phyloP scores from a whole-genome alignment of 2,888 invertebrate species.

The Heliconius aoede region DNA sequence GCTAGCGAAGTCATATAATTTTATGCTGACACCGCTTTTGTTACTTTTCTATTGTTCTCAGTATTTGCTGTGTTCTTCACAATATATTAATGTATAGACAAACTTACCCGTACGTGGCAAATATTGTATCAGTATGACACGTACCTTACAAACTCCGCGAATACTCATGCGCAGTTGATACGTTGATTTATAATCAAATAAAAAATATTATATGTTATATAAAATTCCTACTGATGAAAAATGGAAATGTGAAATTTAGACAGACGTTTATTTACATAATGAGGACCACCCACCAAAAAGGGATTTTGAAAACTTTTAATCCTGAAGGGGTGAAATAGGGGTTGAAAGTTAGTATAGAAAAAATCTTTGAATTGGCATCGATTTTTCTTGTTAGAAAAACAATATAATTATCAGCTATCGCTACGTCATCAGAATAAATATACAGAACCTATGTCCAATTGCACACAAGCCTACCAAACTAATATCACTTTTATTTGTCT shows the following conservation, averaged over 20 bases:
- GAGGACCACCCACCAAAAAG: too few species aligned
- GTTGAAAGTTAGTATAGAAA: too few species aligned
- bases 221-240: too few species aligned
- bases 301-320: too few species aligned
- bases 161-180: not conserved
- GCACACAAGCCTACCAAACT: not conserved
- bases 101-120: constrained; percentile 8
- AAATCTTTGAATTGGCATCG: too few species aligned
- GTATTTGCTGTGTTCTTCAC: constrained; percentile 7
- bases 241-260: too few species aligned
- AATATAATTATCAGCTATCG: too few species aligned
- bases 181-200: not conserved
- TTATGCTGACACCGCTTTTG: constrained; percentile 10
- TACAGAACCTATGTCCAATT: not conserved
- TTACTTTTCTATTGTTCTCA: constrained; percentile 7
- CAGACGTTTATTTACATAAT: too few species aligned
- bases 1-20: constrained; percentile 5
- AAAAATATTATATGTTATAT: too few species aligned
- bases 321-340: too few species aligned
- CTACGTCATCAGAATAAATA: not conserved
- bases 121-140: not conserved
- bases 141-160: not conserved
- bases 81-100: not conserved
- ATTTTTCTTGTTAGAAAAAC: too few species aligned
- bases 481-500: not conserved